Conservation (phyloP, 2,888 invertebrate species). For the Thysanoteuthis rhombus region DNA sequence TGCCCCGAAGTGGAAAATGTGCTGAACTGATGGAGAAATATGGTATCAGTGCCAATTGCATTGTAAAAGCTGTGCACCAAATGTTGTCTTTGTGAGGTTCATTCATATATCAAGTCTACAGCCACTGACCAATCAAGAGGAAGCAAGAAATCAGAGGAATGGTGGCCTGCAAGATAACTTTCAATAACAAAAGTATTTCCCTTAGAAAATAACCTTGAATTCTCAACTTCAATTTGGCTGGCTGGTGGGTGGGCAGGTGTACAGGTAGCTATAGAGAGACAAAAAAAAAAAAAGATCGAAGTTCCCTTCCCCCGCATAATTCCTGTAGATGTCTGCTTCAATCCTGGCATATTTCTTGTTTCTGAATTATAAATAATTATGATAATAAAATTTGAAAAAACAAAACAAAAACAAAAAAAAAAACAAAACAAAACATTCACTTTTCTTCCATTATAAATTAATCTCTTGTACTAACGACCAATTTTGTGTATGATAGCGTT, state of each 20-base stretch:
- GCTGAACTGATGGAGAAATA: constrained; percentile 85
- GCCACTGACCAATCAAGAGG: neutral
- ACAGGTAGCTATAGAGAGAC: no score
- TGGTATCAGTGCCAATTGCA: constrained; percentile 85
- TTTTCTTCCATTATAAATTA: no score
- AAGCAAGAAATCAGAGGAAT: neutral
- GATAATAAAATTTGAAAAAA: no score
- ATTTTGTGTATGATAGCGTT: no score
- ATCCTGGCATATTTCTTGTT: neutral
- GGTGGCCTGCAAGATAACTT: neutral
- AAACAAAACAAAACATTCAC: no score
- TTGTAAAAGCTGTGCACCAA: constrained; percentile 75
- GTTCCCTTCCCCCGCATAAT: constrained; percentile 41
- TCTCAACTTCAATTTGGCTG: no score
- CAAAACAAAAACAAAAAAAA: no score
- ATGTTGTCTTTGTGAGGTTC: constrained; percentile 26
- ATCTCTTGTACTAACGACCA: no score
- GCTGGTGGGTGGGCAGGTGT: no score
- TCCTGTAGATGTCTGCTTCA: constrained; percentile 37
- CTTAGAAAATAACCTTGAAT: neutral
- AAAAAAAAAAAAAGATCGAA: no score
- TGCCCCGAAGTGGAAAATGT: constrained; percentile 94
- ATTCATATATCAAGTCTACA: neutral
- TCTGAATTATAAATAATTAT: neutral
- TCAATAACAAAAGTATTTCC: neutral